Conservation (phyloP, 2,113 vertebrate species). For the Acanthochromis polyacanthus region DNA sequence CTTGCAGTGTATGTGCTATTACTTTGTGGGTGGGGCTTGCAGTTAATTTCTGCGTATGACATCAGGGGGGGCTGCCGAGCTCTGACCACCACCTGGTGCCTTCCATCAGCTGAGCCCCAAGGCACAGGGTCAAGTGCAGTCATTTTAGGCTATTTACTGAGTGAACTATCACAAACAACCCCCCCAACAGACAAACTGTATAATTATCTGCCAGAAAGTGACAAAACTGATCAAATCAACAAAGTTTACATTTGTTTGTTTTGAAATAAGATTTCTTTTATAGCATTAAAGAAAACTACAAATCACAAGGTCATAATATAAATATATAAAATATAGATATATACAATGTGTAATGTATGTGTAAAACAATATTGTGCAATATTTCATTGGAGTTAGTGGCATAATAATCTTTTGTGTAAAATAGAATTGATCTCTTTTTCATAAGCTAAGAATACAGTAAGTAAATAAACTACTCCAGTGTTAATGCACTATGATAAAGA, state of each 20-base stretch:
- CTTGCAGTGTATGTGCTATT: slow-evolving; percentile 27
- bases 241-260: neutral
- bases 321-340: too few relatives aligned
- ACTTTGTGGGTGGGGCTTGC: slow-evolving; percentile 47
- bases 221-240: neutral
- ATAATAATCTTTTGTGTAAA: neutral
- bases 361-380: neutral
- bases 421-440: neutral
- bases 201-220: neutral
- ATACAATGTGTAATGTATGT: neutral
- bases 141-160: slow-evolving; percentile 28
- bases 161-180: slow-evolving; percentile 9
- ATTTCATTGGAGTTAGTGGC: neutral
- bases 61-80: slow-evolving; percentile 26
- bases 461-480: slow-evolving; percentile 4
- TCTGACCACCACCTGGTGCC: slow-evolving; percentile 73
- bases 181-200: neutral
- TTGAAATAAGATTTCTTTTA: neutral
- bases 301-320: too few relatives aligned
- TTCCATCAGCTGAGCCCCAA: slow-evolving; percentile 69
- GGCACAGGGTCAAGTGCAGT: slow-evolving; percentile 28
- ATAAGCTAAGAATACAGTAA: neutral
- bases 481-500: neutral
- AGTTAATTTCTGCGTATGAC: slow-evolving; percentile 74
- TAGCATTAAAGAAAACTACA: too few relatives aligned